phyloP scores from a whole-genome alignment of 2,113 vertebrate species.

The Crotalus helleri region DNA sequence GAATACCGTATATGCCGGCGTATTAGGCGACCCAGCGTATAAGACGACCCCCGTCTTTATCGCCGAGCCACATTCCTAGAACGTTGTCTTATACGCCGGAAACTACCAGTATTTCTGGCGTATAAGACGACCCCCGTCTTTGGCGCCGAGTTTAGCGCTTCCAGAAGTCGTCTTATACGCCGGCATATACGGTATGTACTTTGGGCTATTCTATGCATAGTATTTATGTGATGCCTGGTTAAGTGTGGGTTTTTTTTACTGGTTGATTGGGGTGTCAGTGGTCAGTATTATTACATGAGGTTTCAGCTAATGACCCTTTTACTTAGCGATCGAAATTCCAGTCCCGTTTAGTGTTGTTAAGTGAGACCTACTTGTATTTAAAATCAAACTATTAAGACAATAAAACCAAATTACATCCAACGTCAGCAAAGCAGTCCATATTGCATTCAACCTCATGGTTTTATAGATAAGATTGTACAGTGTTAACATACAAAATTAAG shows the following conservation, averaged over 20 bases:
- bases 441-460: not conserved
- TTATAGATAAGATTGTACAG: not conserved
- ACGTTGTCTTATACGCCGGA: too few species aligned
- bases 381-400: not conserved
- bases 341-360: not conserved
- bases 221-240: not conserved
- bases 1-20: not conserved
- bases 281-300: not conserved
- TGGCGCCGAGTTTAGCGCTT: too few species aligned
- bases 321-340: not conserved
- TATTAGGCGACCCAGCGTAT: too few species aligned
- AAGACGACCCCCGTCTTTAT: too few species aligned
- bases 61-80: too few species aligned
- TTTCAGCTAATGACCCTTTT: not conserved
- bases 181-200: too few species aligned
- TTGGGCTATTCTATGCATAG: not conserved
- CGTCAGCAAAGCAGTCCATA: not conserved
- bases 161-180: too few species aligned
- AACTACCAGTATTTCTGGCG: too few species aligned
- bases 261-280: not conserved
- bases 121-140: too few species aligned
- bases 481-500: not conserved
- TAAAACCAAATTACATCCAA: not conserved
- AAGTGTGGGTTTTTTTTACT: not conserved
- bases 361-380: not conserved